Conservation (phyloP, 64 coral and sea anemone genomes). For the Platygyra sinensis region DNA sequence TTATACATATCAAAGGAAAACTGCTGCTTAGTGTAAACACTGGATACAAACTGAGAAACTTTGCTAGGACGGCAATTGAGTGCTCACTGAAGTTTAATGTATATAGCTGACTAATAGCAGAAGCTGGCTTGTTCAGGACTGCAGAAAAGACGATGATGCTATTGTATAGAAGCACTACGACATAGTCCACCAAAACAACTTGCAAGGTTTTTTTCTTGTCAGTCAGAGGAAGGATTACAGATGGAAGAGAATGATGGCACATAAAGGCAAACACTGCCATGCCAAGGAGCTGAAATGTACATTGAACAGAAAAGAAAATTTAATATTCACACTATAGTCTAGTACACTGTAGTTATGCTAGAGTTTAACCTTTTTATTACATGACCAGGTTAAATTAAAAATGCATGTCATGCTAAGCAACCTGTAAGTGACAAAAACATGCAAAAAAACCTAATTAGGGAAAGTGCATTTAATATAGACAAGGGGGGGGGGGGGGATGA, state of each 20-base stretch:
- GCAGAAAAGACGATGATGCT: conserved; percentile 64
- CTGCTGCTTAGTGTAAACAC: conserved; percentile 88
- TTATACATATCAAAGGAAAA: conserved; percentile 86
- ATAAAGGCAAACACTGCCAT: conserved; percentile 91
- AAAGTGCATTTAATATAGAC: too few species aligned
- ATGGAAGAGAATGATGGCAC: conserved; percentile 83
- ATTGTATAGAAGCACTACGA: conserved; percentile 69
- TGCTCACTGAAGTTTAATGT: conserved; percentile 83
- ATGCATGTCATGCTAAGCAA: too few species aligned
- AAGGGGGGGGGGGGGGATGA: too few species aligned
- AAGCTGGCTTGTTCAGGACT: conserved; percentile 68
- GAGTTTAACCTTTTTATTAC: background rate
- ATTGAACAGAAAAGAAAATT: background rate
- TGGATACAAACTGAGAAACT: conserved; percentile 80
- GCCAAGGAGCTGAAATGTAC: conserved; percentile 66
- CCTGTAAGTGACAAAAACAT: too few species aligned
- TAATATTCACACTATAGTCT: background rate
- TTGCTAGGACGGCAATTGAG: conserved; percentile 59
- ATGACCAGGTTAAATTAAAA: too few species aligned
- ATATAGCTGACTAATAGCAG: conserved; percentile 75
- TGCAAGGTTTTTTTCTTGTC: conserved; percentile 65
- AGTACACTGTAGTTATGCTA: background rate
- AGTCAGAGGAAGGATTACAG: conserved; percentile 67
- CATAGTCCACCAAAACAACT: conserved; percentile 64
- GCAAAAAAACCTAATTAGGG: too few species aligned